Base-by-base conservation (phyloP, 1,140 invertebrate genomes). In the Drosophila bocqueti region DNA sequence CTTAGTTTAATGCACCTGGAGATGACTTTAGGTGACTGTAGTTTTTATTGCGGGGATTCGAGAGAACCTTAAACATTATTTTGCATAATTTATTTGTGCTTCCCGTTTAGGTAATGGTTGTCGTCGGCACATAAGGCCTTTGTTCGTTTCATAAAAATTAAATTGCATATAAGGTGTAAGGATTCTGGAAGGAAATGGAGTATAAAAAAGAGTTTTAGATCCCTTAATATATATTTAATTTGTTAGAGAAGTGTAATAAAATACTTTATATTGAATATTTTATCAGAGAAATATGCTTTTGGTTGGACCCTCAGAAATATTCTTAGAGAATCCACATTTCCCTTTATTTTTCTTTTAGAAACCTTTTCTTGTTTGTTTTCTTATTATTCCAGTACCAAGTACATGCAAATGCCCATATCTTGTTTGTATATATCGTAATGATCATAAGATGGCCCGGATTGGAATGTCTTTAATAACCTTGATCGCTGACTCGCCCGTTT, bases 1-100 rank as follows among this genome's bases (percentile, higher is more conserved):
- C 61, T 34, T 45, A 54, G 63, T 68, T 71, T 68, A 68, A 71
- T 71, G 67, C 63, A 68, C 63, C 63, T 68, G 67, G 64, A 55
- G 54, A 21, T 36, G 54, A 55, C 34, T 55, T 43, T 46, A 69
- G 40, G 47, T 45, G 66, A 15, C 61, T 40, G 36, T 38, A 24
- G 36, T 67, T 69, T 67, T 67, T 71, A 21, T 50, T 29, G 36
- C 31, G 63, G 38, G 31, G 40, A 67, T 55, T 67, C 67, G 38
- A 11, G 24, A 45, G 67, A 43, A 50, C 31, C 38, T 45, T 38
- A 24, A 50, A 50, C 63, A 71, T 71, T 71, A 71, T 68, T 71
- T 57, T 71, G 67, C 67, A 71, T 71, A 71, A 40, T 55, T 68
- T 67, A 71, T 38, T 54, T 38, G 54, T 36, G 54, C 15, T 21